Evolutionary conservation across 1,140 invertebrate species (phyloP).

Genomic region (Diprion similis): DNA sequence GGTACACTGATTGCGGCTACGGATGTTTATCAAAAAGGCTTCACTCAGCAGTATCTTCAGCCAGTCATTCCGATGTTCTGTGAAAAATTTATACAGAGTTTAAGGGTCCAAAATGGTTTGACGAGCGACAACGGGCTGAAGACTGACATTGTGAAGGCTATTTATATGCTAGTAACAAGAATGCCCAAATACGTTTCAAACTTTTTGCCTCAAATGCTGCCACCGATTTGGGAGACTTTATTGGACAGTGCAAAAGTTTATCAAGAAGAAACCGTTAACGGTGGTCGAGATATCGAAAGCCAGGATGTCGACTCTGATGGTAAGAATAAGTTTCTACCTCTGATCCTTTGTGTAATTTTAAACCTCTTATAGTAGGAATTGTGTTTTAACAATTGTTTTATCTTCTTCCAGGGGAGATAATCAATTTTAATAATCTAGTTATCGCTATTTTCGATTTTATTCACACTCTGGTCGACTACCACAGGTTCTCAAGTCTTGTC

Average conservation of each 20-base stretch:
- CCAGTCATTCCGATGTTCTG: constrained; percentile 76
- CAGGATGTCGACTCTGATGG: constrained; percentile 65
- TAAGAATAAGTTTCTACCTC: constrained; percentile 47
- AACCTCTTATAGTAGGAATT: constrained; percentile 22
- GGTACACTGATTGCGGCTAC: constrained; percentile 66
- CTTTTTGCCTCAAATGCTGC: constrained; percentile 72
- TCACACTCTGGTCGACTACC: constrained; percentile 68
- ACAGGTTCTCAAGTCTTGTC: constrained; percentile 68
- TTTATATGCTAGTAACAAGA: constrained; percentile 70
- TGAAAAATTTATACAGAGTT: constrained; percentile 71
- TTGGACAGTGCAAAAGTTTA: constrained; percentile 74
- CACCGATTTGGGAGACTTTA: constrained; percentile 75
- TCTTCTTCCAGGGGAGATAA: constrained; percentile 67
- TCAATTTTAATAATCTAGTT: constrained; percentile 79
- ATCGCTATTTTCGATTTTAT: constrained; percentile 82
- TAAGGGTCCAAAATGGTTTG: constrained; percentile 67
- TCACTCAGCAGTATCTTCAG: constrained; percentile 68
- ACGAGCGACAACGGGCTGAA: constrained; percentile 73
- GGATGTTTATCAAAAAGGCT: constrained; percentile 64
- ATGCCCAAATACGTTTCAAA: constrained; percentile 72
- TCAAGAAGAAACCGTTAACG: constrained; percentile 68
- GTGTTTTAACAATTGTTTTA: constrained; percentile 9
- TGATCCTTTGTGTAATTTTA: constrained; percentile 42
- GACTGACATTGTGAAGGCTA: constrained; percentile 76
- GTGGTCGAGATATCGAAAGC: constrained; percentile 57